Base-by-base conservation (phyloP, 1,140 invertebrate species). In the Drosophila navojoa region DNA sequence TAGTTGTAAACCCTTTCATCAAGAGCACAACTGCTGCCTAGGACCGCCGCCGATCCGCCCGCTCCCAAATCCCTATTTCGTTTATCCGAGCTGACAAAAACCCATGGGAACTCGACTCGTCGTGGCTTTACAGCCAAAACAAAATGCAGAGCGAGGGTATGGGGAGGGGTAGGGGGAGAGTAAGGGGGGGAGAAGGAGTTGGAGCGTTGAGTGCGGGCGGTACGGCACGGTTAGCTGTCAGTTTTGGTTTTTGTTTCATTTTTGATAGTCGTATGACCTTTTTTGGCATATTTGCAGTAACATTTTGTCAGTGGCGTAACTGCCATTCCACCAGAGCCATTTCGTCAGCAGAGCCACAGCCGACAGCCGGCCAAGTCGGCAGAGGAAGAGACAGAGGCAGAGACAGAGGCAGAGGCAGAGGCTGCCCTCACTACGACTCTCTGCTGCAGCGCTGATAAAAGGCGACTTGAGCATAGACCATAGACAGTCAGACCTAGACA, bases 1-100 rank as follows among this genome's bases (percentile, higher is more conserved):
- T 87, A 87, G 84, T 89, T 87, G 81, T 79, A 84, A 87, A 87
- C 82, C 82, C 82, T 89, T 87, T 87, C 82, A 87, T 87, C 82
- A 82, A 47, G 54, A 74, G 49, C 80, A 77, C 80, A 77, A 62
- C 66, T 52, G 52, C 40, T 47, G 71, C 49, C 63, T 25, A 22
- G 47, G 15, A 42, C 40, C 40, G 42, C 15, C 42, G 5, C 42
- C 3, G 0, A 27, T 35, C 47, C n/a, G 15, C 6, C 22, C 1
- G 29, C 50, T 15, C 70, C 45, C 9, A 9, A n/a, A 50, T 62
- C 50, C 47, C 52, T 15, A 58, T 49, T 66, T 68, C 64, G 40
- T 67, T 70, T 66, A 70, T 67, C 60, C 77, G 69, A 77, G 76
- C 81, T 77, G 75, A 84, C 68, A 81, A 86, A 87, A 86, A 87